A percentile compares a stretch with the other conserved stretches of the same genome.
These are phyloP conservation scores for Criorhina ranunculi DNA, from an alignment of 2,888 invertebrate genomes.

Conservation along the genomic window DNA sequence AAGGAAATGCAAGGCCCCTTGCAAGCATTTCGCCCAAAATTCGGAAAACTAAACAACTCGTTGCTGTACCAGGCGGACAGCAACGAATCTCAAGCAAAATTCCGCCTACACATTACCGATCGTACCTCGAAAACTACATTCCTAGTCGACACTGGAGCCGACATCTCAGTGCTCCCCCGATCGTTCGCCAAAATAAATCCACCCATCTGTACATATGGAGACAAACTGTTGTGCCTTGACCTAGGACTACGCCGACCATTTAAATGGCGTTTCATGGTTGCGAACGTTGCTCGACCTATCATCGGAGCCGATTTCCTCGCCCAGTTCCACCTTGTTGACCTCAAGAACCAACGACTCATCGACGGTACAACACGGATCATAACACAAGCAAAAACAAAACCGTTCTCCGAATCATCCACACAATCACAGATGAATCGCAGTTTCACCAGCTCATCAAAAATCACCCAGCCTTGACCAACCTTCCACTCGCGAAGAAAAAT, in stretches of 20 bases:
- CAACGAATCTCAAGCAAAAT: background rate
- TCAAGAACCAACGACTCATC: constrained; percentile 9
- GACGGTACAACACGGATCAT: background rate
- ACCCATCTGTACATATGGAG: background rate
- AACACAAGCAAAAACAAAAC: background rate
- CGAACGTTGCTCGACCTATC: constrained; percentile 5
- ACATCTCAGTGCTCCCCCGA: background rate
- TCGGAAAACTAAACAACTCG: background rate
- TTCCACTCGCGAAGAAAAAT: background rate
- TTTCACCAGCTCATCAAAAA: background rate
- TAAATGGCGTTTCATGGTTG: background rate
- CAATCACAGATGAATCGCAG: constrained; percentile 16
- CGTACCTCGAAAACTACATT: background rate
- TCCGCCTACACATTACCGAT: constrained; percentile 10
- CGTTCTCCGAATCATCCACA: background rate
- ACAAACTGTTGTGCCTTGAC: constrained; percentile 4
- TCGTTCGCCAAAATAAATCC: background rate
- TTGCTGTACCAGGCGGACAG: background rate
- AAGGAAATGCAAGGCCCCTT: constrained; percentile 10
- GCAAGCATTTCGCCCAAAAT: background rate
- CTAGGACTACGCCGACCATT: background rate
- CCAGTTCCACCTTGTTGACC: background rate
- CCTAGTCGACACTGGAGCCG: background rate
- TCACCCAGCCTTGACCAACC: constrained; percentile 1
- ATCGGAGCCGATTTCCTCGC: constrained; percentile 8